Evolutionary conservation across 2,797 vertebrate genomes (phyloP).

Genomic region (Remorina albescens): DNA sequence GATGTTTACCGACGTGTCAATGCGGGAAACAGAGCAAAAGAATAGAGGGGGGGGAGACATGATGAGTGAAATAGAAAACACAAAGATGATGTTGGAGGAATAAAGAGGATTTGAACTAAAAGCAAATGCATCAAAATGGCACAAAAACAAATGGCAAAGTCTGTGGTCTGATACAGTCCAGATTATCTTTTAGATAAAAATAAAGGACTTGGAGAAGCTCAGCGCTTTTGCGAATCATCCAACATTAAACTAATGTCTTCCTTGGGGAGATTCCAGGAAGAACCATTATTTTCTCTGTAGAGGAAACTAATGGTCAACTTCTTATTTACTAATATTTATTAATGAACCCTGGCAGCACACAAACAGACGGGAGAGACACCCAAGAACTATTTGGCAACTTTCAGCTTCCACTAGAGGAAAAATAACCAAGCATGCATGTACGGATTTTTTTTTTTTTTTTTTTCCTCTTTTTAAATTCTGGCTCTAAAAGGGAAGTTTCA

Average conservation of each 20-base stretch:
- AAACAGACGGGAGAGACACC: constrained; percentile 10
- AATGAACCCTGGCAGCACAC: constrained; percentile 49
- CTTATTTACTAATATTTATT: constrained; percentile 41
- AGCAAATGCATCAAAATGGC: constrained; percentile 36
- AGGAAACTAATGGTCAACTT: constrained; percentile 58
- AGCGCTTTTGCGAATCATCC: not conserved
- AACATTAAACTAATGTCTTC: constrained; percentile 27
- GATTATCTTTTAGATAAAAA: constrained; percentile 13
- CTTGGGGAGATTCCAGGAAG: constrained; percentile 45
- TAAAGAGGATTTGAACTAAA: constrained; percentile 55
- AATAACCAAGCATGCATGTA: constrained; percentile 24
- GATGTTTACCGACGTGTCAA: constrained; percentile 60
- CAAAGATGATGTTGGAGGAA: constrained; percentile 30
- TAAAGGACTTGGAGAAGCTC: not conserved
- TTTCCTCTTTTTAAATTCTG: not conserved
- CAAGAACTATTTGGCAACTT: constrained; percentile 13
- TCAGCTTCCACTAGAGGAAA: constrained; percentile 17
- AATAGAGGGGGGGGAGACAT: constrained; percentile 3
- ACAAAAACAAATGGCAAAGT: constrained; percentile 6
- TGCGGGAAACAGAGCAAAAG: not conserved
- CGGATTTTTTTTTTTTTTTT: constrained; percentile 36
- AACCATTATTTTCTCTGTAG: constrained; percentile 66
- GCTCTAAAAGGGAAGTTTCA: constrained; percentile 6
- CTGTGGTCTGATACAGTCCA: constrained; percentile 9
- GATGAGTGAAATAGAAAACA: constrained; percentile 42